Evolutionary conservation across 2,888 invertebrate species (phyloP).

Genomic region (Pasiphila rectangulata): DNA sequence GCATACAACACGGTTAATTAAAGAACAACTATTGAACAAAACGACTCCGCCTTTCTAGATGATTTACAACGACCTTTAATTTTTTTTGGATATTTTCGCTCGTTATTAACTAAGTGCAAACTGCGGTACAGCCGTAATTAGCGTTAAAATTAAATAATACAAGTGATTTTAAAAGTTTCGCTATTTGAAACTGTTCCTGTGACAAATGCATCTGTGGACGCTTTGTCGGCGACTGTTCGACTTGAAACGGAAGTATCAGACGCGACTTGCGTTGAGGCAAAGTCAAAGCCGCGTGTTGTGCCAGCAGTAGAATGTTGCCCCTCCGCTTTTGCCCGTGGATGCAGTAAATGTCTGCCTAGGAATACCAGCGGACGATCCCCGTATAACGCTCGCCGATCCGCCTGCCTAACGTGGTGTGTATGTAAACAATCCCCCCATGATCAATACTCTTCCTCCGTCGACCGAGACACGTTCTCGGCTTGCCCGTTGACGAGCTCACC

Average conservation of each 20-base stretch:
- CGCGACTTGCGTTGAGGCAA: slow-evolving; percentile 12
- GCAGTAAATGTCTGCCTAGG: no score
- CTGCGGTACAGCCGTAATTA: slow-evolving; percentile 44
- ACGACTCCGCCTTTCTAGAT: slow-evolving; percentile 4
- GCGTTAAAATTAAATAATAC: slow-evolving; percentile 46
- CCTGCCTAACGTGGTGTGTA: no score
- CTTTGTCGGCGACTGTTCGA: slow-evolving; percentile 66
- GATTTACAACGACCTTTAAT: slow-evolving; percentile 6
- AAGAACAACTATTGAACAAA: neutral
- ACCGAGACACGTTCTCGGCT: no score
- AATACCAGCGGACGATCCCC: no score
- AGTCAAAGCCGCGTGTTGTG: no score
- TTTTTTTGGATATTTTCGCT: slow-evolving; percentile 31
- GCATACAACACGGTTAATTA: neutral
- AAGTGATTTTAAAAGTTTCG: slow-evolving; percentile 49
- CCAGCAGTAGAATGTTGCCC: no score
- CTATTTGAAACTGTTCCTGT: slow-evolving; percentile 71
- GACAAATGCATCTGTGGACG: slow-evolving; percentile 62
- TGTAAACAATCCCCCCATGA: no score
- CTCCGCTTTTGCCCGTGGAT: no score
- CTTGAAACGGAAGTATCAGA: neutral
- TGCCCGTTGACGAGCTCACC: no score
- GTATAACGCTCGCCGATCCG: no score
- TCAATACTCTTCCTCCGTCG: no score
- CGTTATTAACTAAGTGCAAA: slow-evolving; percentile 40